Evolutionary conservation across 1,140 invertebrate species (phyloP), one percentile per base, ranked within the genome.

Genomic region (Lanistes nyassanus): DNA sequence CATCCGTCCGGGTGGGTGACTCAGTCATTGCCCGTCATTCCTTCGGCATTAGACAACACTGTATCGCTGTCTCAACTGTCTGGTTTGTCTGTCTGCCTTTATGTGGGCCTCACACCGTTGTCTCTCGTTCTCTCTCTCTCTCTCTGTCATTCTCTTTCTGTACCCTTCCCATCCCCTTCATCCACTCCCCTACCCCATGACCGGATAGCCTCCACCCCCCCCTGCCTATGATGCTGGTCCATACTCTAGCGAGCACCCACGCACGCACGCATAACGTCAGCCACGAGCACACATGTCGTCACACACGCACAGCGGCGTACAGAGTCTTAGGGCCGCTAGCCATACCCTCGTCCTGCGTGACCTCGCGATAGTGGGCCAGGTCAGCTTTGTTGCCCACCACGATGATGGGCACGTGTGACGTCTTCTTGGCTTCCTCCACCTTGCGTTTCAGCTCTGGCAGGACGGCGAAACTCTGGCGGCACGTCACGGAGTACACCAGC

Each of bases 401-500:
- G 26, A 85, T 80, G 11, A 83, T 79, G 29, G 85, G 85, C 16
- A 83, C 79, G 58, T 79, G 80, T 4, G 71, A 37, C 3, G 78
- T 79, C 71, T 84, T 85, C 47, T 84, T 83, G 60, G 77, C 58
- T 31, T 86, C 85, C 39, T 84, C 80, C 36, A 86, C 80, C 64
- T 80, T 82, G n/a, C 73, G 78, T 60, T 74, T 73, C 2, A 83
- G 66, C 3, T 86, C 83, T 6, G 74, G 26, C 16, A 86, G 56
- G 4, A 77, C 92, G 68, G 92, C 90, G 88, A 97, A 97, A 6
- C 95, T 95, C 62, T 92, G 91, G 58, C 95, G 91, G 86, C 97
- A 95, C 0, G 94, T 97, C 82, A 97, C 97, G n/a, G 95, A 95
- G 87, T 97, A 98, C 9, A 97, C 95, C n/a, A 97, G 90, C 62